Percentiles rank a stretch among this genome's conserved stretches.
Evolutionary conservation across 1,140 invertebrate genomes (phyloP).

Genomic region (Chrysopa pallens): DNA sequence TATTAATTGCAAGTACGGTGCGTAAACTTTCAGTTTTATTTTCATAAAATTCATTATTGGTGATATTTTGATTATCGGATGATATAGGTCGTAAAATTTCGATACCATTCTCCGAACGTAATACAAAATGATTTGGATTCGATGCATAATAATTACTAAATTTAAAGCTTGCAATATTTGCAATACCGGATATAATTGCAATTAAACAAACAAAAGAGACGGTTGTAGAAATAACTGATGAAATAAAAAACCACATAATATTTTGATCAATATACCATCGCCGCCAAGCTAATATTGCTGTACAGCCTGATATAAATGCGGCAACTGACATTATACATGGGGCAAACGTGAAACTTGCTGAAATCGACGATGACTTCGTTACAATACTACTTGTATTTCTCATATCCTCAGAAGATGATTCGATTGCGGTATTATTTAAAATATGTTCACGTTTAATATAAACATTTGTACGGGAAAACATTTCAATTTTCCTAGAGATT

Average conservation of each 20-base stretch:
- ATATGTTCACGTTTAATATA: conserved; percentile 7
- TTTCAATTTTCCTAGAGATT: neutral
- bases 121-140: neutral
- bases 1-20: conserved; percentile 32
- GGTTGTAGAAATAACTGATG: conserved; percentile 26
- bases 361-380: neutral
- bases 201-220: conserved; percentile 18
- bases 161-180: neutral
- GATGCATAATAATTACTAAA: neutral
- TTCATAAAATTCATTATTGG: conserved; percentile 3
- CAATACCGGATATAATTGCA: neutral
- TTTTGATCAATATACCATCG: conserved; percentile 46
- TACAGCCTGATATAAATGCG: conserved; percentile 28
- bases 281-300: conserved; percentile 37
- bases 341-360: conserved; percentile 15
- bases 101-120: neutral
- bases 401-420: neutral
- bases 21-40: conserved; percentile 11
- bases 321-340: conserved; percentile 28
- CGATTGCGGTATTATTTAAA: conserved; percentile 12
- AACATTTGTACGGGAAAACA: neutral
- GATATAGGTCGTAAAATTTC: neutral
- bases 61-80: neutral
- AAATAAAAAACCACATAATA: conserved; percentile 37
- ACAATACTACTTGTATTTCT: neutral